phyloP scores from a whole-genome alignment of 2,888 invertebrate species.

The Scaptomyza parva region DNA sequence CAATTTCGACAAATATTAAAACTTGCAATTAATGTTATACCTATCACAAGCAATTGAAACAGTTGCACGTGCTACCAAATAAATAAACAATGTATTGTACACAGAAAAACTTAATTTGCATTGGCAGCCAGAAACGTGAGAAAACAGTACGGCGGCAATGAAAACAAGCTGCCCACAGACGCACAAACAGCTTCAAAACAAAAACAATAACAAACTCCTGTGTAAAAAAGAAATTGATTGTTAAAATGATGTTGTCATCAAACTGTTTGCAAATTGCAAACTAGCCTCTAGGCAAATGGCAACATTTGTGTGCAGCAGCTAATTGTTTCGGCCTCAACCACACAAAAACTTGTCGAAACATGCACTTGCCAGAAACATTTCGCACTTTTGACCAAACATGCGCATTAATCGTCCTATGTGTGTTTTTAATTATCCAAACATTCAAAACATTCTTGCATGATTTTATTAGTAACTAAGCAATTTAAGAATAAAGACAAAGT shows the following conservation, averaged over 20 bases:
- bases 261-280: constrained; percentile 41
- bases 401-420: background rate
- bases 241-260: constrained; percentile 46
- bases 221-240: constrained; percentile 56
- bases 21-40: constrained; percentile 24
- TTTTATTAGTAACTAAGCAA: background rate
- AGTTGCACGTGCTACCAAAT: constrained; percentile 62
- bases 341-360: constrained; percentile 5
- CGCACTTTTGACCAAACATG: constrained; percentile 14
- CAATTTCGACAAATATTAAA: background rate
- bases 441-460: background rate
- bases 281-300: constrained; percentile 39
- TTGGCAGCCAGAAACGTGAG: constrained; percentile 64
- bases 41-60: constrained; percentile 51
- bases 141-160: constrained; percentile 50
- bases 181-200: constrained; percentile 14
- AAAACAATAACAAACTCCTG: constrained; percentile 30
- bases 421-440: constrained; percentile 12
- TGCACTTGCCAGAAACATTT: constrained; percentile 14
- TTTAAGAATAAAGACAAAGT: background rate
- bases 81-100: constrained; percentile 64
- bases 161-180: constrained; percentile 35
- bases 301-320: constrained; percentile 27
- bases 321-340: constrained; percentile 52
- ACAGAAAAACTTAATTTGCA: constrained; percentile 64